Percentiles rank a stretch among this genome's conserved stretches.
phyloP scores from a whole-genome alignment of 1,140 invertebrate genomes.

The Papilio machaon region DNA sequence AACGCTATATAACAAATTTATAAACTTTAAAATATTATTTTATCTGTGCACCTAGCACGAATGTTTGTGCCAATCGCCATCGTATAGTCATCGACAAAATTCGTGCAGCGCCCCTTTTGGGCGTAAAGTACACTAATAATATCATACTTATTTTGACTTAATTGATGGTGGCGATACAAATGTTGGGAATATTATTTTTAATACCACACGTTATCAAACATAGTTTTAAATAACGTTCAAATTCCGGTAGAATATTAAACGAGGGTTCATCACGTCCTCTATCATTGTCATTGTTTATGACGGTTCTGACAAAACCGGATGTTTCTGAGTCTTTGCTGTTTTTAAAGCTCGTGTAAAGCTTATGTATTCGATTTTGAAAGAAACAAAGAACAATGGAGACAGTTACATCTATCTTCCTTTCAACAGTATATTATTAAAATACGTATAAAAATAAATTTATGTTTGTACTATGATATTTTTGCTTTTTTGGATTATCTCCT shows the following conservation, averaged over 20 bases:
- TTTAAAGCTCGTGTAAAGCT: not conserved
- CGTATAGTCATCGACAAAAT: no score
- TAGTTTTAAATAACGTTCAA: not conserved
- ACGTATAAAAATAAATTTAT: no score
- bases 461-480: no score
- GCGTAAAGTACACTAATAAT: no score
- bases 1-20: no score
- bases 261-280: not conserved
- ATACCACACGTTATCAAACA: not conserved
- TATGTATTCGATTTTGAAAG: not conserved
- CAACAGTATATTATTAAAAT: not conserved
- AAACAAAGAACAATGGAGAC: not conserved
- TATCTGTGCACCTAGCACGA: no score
- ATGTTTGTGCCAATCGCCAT: no score
- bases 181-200: not conserved
- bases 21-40: no score
- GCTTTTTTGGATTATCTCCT: no score
- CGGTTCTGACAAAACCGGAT: not conserved
- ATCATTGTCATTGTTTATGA: not conserved
- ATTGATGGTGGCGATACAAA: not conserved
- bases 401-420: not conserved
- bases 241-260: not conserved
- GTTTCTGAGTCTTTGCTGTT: not conserved
- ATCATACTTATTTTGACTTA: not conserved
- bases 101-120: no score